Percentiles rank a stretch among this genome's conserved stretches.
phyloP scores from a whole-genome alignment of 2,888 invertebrate genomes.

The Lycia hirtaria region DNA sequence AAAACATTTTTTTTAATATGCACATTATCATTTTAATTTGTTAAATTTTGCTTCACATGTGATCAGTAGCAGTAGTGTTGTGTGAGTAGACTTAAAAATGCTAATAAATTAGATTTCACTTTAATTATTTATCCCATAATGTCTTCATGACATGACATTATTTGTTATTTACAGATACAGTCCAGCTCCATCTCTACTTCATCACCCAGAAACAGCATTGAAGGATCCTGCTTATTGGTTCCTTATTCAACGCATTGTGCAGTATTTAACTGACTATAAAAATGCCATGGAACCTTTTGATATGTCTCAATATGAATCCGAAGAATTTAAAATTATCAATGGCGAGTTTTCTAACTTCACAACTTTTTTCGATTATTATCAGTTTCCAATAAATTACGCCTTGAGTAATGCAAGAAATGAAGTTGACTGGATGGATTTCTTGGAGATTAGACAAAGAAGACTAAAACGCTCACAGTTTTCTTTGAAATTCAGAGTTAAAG shows the following conservation, averaged over 20 bases:
- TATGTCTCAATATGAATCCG: conserved; percentile 58
- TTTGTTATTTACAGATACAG: no score
- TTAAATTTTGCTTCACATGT: no score
- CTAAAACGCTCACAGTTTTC: conserved; percentile 62
- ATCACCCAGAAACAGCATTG: conserved; percentile 72
- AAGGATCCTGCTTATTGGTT: conserved; percentile 73
- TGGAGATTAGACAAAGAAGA: conserved; percentile 68
- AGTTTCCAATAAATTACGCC: conserved; percentile 62
- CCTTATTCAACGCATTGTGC: conserved; percentile 61
- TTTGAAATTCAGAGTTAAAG: conserved; percentile 63
- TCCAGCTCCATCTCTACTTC: conserved; percentile 72
- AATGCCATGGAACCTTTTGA: conserved; percentile 60
- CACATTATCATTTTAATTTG: no score
- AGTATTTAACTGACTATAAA: conserved; percentile 67
- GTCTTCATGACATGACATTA: no score
- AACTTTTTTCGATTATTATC: conserved; percentile 68
- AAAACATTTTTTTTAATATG: no score
- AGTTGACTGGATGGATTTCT: conserved; percentile 42
- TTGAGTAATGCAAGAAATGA: conserved; percentile 41
- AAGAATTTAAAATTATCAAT: conserved; percentile 59
- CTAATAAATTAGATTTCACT: no score
- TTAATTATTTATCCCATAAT: no score
- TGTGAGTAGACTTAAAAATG: no score
- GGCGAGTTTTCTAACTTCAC: conserved; percentile 58
- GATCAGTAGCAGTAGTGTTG: no score